A percentile compares a stretch with the other conserved stretches of the same genome.
Conservation (phyloP, 2,797 vertebrate genomes). For the Bradypus variegatus region DNA sequence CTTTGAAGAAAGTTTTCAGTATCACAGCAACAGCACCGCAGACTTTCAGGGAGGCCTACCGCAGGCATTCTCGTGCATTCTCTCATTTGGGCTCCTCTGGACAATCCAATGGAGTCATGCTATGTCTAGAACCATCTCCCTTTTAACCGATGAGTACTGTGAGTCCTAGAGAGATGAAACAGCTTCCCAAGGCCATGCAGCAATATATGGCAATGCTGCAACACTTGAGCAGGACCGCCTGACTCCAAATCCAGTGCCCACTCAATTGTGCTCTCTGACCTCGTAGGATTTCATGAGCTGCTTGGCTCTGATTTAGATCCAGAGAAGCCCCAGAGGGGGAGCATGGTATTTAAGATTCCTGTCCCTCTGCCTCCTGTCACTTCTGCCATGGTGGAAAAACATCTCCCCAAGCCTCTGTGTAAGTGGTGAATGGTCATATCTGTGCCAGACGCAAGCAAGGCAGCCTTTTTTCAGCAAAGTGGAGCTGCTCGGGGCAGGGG, state of each 20-base stretch:
- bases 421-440: background rate
- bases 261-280: rapidly evolving
- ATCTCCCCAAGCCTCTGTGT: background rate
- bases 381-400: background rate
- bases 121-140: background rate
- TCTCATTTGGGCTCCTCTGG: background rate
- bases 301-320: background rate
- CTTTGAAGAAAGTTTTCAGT: background rate
- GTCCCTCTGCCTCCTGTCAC: background rate
- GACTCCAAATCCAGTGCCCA: background rate
- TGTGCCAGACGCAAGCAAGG: background rate
- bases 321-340: background rate
- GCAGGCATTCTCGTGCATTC: rapidly evolving
- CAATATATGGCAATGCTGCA: background rate
- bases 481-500: rapidly evolving
- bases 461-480: background rate
- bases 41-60: rapidly evolving
- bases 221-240: rapidly evolving
- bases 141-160: background rate
- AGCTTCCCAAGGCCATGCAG: background rate
- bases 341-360: background rate
- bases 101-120: rapidly evolving
- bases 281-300: background rate
- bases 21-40: too few species aligned
- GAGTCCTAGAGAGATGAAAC: background rate